phyloP scores from a whole-genome alignment of 2,797 vertebrate genomes.

The Odontamblyopus lacepedii region DNA sequence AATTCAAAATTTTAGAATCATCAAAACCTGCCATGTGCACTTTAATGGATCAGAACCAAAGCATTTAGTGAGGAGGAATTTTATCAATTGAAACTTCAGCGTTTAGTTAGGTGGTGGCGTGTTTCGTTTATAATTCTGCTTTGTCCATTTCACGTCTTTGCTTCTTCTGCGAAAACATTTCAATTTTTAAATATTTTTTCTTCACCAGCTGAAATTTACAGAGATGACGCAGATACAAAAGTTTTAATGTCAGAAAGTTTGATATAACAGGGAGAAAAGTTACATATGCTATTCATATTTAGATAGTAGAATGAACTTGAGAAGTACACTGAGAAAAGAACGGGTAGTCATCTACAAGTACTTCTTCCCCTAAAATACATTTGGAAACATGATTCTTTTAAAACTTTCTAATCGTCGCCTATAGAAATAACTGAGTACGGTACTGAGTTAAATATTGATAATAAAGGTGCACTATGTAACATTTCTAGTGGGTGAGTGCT shows the following conservation, averaged over 20 bases:
- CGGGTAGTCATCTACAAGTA: too few species aligned
- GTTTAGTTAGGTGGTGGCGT: too few species aligned
- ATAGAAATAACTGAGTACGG: background rate
- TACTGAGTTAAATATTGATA: background rate
- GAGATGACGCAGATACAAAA: background rate
- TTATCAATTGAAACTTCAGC: background rate
- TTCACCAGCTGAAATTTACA: background rate
- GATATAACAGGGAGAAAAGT: background rate
- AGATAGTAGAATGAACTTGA: background rate
- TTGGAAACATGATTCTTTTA: background rate
- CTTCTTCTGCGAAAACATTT: background rate
- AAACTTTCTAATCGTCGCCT: background rate
- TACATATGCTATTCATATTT: background rate
- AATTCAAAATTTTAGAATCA: too few species aligned
- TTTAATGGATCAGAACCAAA: background rate
- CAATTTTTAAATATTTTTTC: background rate
- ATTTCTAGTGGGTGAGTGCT: background rate
- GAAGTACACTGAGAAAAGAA: background rate
- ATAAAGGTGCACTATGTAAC: background rate
- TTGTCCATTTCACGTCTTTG: background rate
- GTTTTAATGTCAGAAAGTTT: slow-evolving; percentile 1
- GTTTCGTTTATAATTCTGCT: background rate
- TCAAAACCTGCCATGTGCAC: too few species aligned
- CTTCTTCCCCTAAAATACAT: too few species aligned
- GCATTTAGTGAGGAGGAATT: background rate